Percentiles rank a stretch among this genome's conserved stretches.
Evolutionary conservation across 2,888 invertebrate species (phyloP).

Genomic region (Drosophila testacea): DNA sequence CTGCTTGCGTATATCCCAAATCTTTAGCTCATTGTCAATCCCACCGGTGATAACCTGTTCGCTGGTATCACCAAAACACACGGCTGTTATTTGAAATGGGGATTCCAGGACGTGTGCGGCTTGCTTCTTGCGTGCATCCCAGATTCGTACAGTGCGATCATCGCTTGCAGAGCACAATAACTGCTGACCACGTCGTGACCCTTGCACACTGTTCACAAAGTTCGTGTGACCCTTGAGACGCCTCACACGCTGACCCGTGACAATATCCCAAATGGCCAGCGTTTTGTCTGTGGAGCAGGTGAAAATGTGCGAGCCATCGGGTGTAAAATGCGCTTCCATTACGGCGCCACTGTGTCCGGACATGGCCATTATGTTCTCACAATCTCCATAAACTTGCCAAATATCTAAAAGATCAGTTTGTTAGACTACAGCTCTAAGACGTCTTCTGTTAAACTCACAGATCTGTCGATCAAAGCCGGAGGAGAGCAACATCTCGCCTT

Average conservation of each 20-base stretch:
- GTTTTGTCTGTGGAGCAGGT: slow-evolving; percentile 98
- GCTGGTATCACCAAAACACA: slow-evolving; percentile 97
- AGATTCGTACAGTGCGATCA: slow-evolving; percentile 95
- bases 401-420: slow-evolving; percentile 87
- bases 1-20: slow-evolving; percentile 96
- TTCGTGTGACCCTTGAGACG: slow-evolving; percentile 94
- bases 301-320: slow-evolving; percentile 93
- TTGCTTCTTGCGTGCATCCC: slow-evolving; percentile 96
- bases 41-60: slow-evolving; percentile 98
- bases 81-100: slow-evolving; percentile 92
- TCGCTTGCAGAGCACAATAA: slow-evolving; percentile 97
- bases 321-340: slow-evolving; percentile 95
- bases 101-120: slow-evolving; percentile 90
- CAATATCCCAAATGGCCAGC: slow-evolving; percentile 97
- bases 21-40: slow-evolving; percentile 98
- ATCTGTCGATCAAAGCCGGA: slow-evolving; percentile 98
- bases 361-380: slow-evolving; percentile 97
- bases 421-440: neutral
- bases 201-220: slow-evolving; percentile 91
- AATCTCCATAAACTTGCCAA: slow-evolving; percentile 99
- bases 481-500: slow-evolving; percentile 97
- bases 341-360: slow-evolving; percentile 97
- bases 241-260: slow-evolving; percentile 94
- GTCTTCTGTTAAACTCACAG: slow-evolving; percentile 87
- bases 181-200: slow-evolving; percentile 93